Evolutionary conservation across 30 jellyfish, hydroid and myxozoan species (phyloP).

Genomic region (Turritopsis rubra): DNA sequence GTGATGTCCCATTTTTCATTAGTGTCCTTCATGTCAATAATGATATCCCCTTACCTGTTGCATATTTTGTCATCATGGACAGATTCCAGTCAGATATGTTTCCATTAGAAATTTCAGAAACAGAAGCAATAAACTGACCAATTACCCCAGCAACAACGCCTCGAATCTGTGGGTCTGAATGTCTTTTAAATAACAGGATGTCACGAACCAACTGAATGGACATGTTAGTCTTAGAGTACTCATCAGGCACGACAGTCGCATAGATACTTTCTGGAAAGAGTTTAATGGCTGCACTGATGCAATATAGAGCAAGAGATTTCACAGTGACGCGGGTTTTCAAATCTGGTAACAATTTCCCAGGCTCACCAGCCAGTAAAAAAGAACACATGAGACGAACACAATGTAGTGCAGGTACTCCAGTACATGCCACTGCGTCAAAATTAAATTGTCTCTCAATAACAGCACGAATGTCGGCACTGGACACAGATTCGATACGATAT

Average conservation of each 20-base stretch:
- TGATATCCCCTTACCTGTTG: slow-evolving; percentile 13
- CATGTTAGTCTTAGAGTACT: slow-evolving; percentile 10
- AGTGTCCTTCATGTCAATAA: too few species aligned
- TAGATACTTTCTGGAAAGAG: slow-evolving; percentile 79
- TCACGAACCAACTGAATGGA: slow-evolving; percentile 77
- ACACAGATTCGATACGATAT: slow-evolving; percentile 61
- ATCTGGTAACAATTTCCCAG: slow-evolving; percentile 76
- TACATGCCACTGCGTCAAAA: slow-evolving; percentile 94
- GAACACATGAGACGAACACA: slow-evolving; percentile 95
- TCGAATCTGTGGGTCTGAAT: slow-evolving; percentile 81
- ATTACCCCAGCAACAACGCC: slow-evolving; percentile 67
- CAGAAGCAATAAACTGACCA: slow-evolving; percentile 53
- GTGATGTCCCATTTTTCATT: too few species aligned
- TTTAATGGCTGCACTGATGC: slow-evolving; percentile 70
- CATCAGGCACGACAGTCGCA: slow-evolving; percentile 88
- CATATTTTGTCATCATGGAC: neutral
- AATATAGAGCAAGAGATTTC: slow-evolving; percentile 72
- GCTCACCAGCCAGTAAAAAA: slow-evolving; percentile 70
- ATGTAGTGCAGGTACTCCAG: slow-evolving; percentile 88
- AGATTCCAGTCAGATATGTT: slow-evolving; percentile 19
- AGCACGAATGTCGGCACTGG: slow-evolving; percentile 68
- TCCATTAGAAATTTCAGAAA: slow-evolving; percentile 49
- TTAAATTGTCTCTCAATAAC: slow-evolving; percentile 78
- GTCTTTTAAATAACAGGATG: slow-evolving; percentile 50
- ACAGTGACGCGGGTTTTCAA: slow-evolving; percentile 89